Base-by-base conservation (phyloP, 1,140 invertebrate genomes). In the Magallana ariakensis region DNA sequence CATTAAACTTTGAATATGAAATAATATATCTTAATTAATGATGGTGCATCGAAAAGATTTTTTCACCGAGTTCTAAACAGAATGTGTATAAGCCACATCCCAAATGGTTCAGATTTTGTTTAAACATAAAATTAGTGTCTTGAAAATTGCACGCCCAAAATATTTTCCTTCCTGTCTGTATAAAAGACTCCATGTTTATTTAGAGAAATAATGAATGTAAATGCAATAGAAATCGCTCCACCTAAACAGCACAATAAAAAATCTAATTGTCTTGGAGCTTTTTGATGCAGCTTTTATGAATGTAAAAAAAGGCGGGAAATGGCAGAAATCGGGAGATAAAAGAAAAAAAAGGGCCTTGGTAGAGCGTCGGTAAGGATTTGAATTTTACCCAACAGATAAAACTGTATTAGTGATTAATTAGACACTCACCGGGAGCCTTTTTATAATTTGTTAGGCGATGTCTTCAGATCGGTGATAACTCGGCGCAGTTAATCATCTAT, bases 401-500 rank as follows among this genome's bases (percentile, higher is more conserved):
- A 75, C 66, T 26, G 19, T 26, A 33, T 19, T 75, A 11, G 66
- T 75, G 66, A 75, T 75, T 75, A 75, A 75, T 75, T 75, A 75
- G 66, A 75, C 66, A 75, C 22, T 26, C 22, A 26, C 33, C 33
- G 33, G 66, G 66, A 75, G 66, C 22, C 66, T 75, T 75, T 75
- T 75, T 75, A 75, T 75, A 75, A 75, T 75, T 75, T 75, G 66
- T 75, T 75, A 75, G 66, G 66, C 66, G 66, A 75, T 75, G 66
- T 75, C 66, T 75, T 75, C 66, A 19, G 11, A 9, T 13, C 22
- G 22, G 66, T 75, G 66, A 75, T 75, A 75, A 75, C 66, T 75
- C 22, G 8, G 22, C 8, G 22, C 22, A 75, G 22, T 75, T 75
- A 75, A 75, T 75, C 66, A 75, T 75, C 66, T 75, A 75, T 75